These are phyloP conservation scores for Manis crassicaudata DNA, from an alignment of 2,797 vertebrate genomes.

Conservation along the genomic window DNA sequence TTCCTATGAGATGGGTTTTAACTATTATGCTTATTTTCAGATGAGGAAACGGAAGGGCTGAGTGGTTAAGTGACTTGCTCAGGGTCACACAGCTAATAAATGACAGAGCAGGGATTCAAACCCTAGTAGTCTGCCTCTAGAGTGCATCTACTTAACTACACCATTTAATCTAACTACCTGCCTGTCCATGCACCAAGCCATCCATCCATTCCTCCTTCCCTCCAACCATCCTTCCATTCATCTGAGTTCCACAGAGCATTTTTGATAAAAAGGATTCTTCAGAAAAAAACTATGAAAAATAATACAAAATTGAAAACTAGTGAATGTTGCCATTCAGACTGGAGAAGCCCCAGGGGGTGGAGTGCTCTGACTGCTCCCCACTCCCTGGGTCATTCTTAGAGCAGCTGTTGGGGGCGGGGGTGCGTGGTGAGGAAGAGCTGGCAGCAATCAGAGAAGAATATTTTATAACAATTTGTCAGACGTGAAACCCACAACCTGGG, in stretches of 20 bases:
- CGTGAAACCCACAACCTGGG: not conserved
- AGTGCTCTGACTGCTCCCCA: not conserved
- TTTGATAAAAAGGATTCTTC: not conserved
- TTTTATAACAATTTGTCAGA: slow-evolving; percentile 67
- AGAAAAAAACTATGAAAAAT: not conserved
- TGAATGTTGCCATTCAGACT: not conserved
- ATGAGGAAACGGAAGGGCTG: not conserved
- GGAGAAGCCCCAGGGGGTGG: not conserved
- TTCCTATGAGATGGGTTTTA: not conserved
- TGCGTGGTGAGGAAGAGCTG: not conserved
- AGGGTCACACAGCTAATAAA: not conserved
- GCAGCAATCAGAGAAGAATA: slow-evolving; percentile 47
- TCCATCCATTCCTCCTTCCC: not conserved
- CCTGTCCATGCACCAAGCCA: not conserved
- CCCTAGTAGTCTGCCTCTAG: not conserved
- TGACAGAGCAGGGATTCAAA: not conserved
- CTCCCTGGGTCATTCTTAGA: slow-evolving; percentile 51
- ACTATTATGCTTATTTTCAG: not conserved
- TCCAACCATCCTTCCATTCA: not conserved
- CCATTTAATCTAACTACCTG: not conserved
- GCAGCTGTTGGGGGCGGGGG: not conserved
- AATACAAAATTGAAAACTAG: not conserved
- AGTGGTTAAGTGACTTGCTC: not conserved
- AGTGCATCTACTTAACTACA: not conserved
- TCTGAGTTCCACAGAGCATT: not conserved